Conservation (phyloP, 2,888 invertebrate genomes). For the Oligia latruncula region DNA sequence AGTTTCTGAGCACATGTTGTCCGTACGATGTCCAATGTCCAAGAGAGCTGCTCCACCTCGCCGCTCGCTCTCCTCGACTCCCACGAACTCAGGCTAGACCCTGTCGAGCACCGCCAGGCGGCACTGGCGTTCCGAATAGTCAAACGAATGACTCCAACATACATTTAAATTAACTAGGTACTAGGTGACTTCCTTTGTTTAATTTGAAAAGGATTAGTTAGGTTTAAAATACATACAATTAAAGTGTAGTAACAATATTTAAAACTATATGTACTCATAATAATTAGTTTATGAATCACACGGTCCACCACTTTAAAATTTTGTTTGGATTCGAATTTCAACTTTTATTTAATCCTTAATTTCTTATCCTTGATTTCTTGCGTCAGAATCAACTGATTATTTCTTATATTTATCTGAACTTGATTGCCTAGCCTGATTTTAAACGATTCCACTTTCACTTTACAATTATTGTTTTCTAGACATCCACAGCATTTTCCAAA, state of each 20-base stretch:
- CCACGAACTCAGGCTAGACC: no score
- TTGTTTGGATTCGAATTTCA: neutral
- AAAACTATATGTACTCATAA: neutral
- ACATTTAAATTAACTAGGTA: neutral
- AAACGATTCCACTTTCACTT: neutral
- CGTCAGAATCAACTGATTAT: neutral
- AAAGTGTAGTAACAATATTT: neutral
- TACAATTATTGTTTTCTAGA: neutral
- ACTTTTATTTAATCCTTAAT: neutral
- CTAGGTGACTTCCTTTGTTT: neutral
- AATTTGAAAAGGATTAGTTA: neutral
- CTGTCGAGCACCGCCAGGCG: no score
- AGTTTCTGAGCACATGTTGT: no score
- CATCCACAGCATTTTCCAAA: neutral
- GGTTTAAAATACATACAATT: no score
- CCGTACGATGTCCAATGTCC: no score
- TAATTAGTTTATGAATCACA: no score
- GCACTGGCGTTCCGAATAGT: no score
- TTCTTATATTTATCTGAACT: neutral
- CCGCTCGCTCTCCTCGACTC: no score
- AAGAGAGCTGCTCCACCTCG: no score
- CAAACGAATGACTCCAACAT: no score
- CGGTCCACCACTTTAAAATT: neutral
- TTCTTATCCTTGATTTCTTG: neutral
- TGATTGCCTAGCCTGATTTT: neutral